Base-by-base conservation (phyloP, 1,140 invertebrate species). In the Ceratoteleas bidentatus region DNA sequence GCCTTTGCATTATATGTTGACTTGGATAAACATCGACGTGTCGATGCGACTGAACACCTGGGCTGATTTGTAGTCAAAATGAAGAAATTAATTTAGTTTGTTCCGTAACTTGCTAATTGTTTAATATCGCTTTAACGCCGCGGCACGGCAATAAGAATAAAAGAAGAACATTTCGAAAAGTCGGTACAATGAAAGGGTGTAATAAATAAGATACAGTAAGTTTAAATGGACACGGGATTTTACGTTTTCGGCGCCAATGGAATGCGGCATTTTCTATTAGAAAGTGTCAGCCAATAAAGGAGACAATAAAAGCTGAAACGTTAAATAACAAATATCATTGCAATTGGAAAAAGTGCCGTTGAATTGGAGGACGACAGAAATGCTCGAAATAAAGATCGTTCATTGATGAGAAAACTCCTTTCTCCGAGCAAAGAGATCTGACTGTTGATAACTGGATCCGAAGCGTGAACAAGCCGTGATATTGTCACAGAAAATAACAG, bases 401-500 rank as follows among this genome's bases (percentile, higher is more conserved):
- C 40, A 52, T 66, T 40, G 70, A 74, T 15, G 57, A 34, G 61
- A 47, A 74, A 80, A 80, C 34, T 64, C 64, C 57, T 80, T 80
- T 74, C 65, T 7, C 50, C 33, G 16, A 2, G 11, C 9, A 61
- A 62, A 56, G 45, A 84, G 79, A 84, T 84, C 32, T 66, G 70
- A 64, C 68, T 64, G 58, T 62, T 74, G 70, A 81, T 79, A 81
- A 74, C 57, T 15, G 54, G 69, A 45, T 66, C 53, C 38, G 34
- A 68, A 76, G 74, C 78, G 69, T 75, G 74, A 83, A 81, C 74
- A 83, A 83, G 4, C 78, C 73, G 33, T 74, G 81, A 78, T 83
- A 76, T 78, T 83, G 81, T 85, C 74, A 62, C 68, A 57, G 81
- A 65, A 85, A 83, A 85, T 73, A 64, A 69, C 58, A 65, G 70